Percentiles rank a stretch among this genome's conserved stretches.
Conservation (phyloP, 2,888 invertebrate species). For the Napeogenes sylphis region DNA sequence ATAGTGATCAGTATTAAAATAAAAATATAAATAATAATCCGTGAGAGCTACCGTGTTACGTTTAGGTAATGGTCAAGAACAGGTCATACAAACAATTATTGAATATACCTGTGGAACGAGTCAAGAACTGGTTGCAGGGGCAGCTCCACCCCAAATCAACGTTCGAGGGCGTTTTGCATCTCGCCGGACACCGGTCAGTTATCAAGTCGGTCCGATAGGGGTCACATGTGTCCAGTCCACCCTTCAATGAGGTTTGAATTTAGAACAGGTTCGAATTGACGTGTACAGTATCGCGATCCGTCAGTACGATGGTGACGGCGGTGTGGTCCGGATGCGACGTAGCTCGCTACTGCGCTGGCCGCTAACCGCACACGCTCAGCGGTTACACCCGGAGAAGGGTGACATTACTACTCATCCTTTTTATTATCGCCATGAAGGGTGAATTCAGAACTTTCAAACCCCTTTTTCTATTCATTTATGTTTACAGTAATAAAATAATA, state of each 20-base stretch:
- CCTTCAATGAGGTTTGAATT: slow-evolving; percentile 40
- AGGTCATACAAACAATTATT: slow-evolving; percentile 49
- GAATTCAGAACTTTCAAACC: slow-evolving; percentile 32
- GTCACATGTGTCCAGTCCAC: slow-evolving; percentile 66
- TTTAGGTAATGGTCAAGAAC: slow-evolving; percentile 42
- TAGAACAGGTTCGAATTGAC: slow-evolving; percentile 46
- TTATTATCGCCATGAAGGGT: slow-evolving; percentile 60
- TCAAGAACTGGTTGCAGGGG: slow-evolving; percentile 59
- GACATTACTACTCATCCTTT: slow-evolving; percentile 65
- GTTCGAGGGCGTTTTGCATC: slow-evolving; percentile 68
- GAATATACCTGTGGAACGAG: slow-evolving; percentile 68
- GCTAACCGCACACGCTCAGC: slow-evolving; percentile 48
- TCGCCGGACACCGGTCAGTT: slow-evolving; percentile 60
- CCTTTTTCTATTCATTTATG: slow-evolving; percentile 1
- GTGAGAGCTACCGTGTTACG: slow-evolving; percentile 32
- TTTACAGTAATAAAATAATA: slow-evolving; percentile 5
- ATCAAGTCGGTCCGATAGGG: slow-evolving; percentile 56
- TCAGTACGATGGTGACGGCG: slow-evolving; percentile 42
- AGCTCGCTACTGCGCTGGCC: slow-evolving; percentile 62
- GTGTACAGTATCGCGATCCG: slow-evolving; percentile 37
- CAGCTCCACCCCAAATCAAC: slow-evolving; percentile 64
- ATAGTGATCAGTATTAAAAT: no score
- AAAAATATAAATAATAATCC: not conserved
- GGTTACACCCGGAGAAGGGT: slow-evolving; percentile 66
- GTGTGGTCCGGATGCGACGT: slow-evolving; percentile 72